Conservation (phyloP, 2,113 vertebrate genomes). For the Cochlearius cochlearius region DNA sequence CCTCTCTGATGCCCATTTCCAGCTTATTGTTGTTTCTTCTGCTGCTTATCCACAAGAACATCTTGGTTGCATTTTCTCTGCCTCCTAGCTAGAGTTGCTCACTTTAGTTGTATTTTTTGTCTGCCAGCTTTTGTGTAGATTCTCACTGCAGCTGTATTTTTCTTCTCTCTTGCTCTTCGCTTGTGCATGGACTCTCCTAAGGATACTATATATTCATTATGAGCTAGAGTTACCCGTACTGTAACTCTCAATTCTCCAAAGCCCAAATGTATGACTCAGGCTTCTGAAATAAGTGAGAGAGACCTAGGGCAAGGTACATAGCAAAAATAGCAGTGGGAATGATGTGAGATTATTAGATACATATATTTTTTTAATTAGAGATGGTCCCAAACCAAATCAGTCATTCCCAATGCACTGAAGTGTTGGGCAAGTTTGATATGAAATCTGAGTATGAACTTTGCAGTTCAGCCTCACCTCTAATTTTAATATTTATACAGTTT, state of each 20-base stretch:
- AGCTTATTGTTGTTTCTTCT: not conserved
- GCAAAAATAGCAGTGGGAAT: conserved; percentile 52
- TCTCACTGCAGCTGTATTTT: conserved; percentile 40
- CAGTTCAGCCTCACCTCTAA: conserved; percentile 21
- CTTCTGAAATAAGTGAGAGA: conserved; percentile 23
- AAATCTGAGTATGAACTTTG: conserved; percentile 39
- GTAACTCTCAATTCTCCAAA: conserved; percentile 41
- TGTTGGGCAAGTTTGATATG: conserved; percentile 24
- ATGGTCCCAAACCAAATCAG: conserved; percentile 52
- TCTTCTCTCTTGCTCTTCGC: not conserved
- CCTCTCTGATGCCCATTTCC: not conserved
- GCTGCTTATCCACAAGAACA: not conserved
- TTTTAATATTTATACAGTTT: conserved; percentile 58
- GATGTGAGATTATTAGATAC: conserved; percentile 61
- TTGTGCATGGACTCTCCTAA: conserved; percentile 49
- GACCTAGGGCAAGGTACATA: conserved; percentile 33
- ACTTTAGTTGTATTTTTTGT: not conserved
- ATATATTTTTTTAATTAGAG: conserved; percentile 66
- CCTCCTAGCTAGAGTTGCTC: not conserved
- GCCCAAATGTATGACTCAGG: conserved; percentile 22
- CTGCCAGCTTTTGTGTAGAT: not conserved
- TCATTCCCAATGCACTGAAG: conserved; percentile 51
- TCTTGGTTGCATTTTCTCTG: not conserved
- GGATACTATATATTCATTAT: conserved; percentile 57
- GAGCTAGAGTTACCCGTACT: not conserved